Base-by-base conservation (phyloP, 1,140 invertebrate species). In the Drosophila navojoa region DNA sequence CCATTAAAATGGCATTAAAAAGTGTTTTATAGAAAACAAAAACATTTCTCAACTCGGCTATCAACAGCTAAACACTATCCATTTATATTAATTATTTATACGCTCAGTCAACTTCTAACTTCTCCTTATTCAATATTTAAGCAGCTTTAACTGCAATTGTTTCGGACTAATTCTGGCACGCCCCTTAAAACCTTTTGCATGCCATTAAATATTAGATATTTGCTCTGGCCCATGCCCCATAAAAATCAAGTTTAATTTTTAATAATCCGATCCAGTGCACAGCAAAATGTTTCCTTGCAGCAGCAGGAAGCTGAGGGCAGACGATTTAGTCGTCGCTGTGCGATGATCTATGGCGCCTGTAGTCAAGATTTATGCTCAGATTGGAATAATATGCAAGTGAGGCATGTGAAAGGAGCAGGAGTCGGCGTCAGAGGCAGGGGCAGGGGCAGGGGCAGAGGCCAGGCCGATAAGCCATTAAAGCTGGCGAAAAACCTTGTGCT, bases 321-420 rank as follows among this genome's bases (percentile, higher is more conserved):
- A 59, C 80, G 68, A 79, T 70, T 84, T 85, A 72, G 76, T 79
- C 75, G 67, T 49, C 67, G 68, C 60, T 69, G 50, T 67, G 81
- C 70, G 84, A 85, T 85, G 81, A 85, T 85, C 81, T 85, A 85
- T 86, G 77, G 81, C 81, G 81, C 74, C 69, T 71, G 68, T 75
- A 81, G 77, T 75, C 81, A 86, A 81, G 77, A 85, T 85, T 85
- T 85, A 85, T 85, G 77, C 61, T 67, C 68, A 67, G 70, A 86
- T 86, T 85, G 64, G 77, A 74, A 80, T 85, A 74, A 79, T 71
- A 85, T 84, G 73, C 77, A 85, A 67, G 57, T 16, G 25, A 58
- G 42, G 44, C 52, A 66, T 42, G 35, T 54, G 27, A 15, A 13
- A 44, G 6, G 22, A 19, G 45, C 40, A 47, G n/a, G 29, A 29